Conservation (phyloP, 2,113 vertebrate species). For the Stomatorhinus ivindoensis region DNA sequence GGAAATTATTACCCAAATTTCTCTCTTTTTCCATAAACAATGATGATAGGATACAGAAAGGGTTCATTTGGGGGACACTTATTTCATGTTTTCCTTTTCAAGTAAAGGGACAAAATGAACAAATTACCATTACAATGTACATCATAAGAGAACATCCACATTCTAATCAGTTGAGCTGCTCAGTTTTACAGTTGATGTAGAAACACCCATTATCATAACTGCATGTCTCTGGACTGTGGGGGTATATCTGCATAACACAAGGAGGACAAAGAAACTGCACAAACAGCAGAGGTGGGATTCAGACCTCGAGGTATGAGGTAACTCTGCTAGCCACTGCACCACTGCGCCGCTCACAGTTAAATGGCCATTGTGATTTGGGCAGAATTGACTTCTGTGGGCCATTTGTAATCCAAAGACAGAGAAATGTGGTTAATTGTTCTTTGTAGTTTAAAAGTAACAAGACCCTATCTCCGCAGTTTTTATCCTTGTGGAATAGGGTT, state of each 20-base stretch:
- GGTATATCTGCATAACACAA: neutral
- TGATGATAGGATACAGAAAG: neutral
- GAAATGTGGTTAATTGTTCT: neutral
- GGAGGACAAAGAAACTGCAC: neutral
- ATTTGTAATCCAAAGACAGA: neutral
- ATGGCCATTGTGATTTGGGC: neutral
- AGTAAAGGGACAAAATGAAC: neutral
- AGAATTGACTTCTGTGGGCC: neutral
- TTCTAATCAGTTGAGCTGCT: neutral
- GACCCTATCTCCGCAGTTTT: neutral
- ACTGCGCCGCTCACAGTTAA: neutral
- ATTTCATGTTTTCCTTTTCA: neutral
- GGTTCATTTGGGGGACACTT: neutral
- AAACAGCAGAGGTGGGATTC: neutral
- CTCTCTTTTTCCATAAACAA: neutral
- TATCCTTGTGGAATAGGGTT: neutral
- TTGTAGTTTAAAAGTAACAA: neutral
- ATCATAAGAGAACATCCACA: neutral
- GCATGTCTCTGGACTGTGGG: neutral
- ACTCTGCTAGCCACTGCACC: neutral
- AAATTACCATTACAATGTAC: neutral
- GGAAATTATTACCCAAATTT: neutral
- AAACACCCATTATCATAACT: neutral
- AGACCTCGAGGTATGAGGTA: neutral
- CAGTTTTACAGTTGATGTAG: neutral